Evolutionary conservation across 2,888 invertebrate genomes (phyloP).

Genomic region (Molorchus minor): DNA sequence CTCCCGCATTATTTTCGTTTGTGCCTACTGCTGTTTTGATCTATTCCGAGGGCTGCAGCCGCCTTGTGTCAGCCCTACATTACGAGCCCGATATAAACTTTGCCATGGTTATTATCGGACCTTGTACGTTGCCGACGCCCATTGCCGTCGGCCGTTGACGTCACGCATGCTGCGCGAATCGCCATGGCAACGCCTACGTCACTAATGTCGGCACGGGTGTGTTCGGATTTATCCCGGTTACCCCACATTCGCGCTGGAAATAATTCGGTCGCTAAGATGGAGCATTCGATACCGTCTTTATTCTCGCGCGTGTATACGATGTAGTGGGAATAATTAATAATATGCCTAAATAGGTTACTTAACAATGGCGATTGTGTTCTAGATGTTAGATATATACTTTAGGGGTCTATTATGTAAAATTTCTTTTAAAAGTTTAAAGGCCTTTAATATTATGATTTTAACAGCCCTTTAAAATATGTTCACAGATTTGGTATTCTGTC

Average conservation of each 20-base stretch:
- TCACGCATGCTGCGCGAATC: constrained; percentile 43
- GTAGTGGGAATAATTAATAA: too few species aligned
- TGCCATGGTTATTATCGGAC: constrained; percentile 13
- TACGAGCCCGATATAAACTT: constrained; percentile 6
- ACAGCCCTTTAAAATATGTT: too few species aligned
- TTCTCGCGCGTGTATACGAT: too few species aligned
- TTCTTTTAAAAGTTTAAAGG: too few species aligned
- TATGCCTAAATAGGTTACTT: too few species aligned
- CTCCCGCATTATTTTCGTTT: too few species aligned
- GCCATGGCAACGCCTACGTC: constrained; percentile 46
- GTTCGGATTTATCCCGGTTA: constrained; percentile 45
- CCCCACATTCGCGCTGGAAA: constrained; percentile 34
- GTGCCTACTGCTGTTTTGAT: too few species aligned
- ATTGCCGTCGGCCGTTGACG: constrained; percentile 44
- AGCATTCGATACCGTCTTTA: constrained; percentile 5
- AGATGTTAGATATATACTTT: too few species aligned
- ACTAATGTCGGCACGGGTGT: constrained; percentile 43
- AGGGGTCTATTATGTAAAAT: too few species aligned
- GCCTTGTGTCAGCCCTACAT: constrained; percentile 4
- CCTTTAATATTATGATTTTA: too few species aligned
- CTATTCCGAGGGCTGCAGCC: not conserved
- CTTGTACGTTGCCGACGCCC: constrained; percentile 41
- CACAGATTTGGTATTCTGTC: too few species aligned
- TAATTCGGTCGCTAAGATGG: constrained; percentile 27
- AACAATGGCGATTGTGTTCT: too few species aligned